Evolutionary conservation across 2,888 invertebrate genomes (phyloP).

Genomic region (Gonocerus acuteangulatus): DNA sequence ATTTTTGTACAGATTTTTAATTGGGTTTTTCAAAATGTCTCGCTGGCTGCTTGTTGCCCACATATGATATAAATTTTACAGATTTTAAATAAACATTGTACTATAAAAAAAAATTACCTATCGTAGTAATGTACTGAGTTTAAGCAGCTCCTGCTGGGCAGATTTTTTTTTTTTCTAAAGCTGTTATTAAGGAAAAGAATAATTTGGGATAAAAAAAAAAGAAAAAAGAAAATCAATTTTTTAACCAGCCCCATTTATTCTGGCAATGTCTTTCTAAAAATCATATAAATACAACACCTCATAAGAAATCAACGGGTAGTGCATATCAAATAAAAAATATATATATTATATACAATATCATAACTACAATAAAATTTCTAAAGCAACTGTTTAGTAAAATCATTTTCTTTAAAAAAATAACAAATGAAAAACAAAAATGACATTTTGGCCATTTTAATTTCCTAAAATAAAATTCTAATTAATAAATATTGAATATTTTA

Average conservation of each 20-base stretch:
- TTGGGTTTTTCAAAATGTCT: no score
- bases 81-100: no score
- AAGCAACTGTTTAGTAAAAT: conserved; percentile 21
- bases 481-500: conserved; percentile 28
- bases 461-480: conserved; percentile 14
- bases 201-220: no score
- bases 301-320: conserved; percentile 35
- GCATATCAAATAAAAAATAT: conserved; percentile 30
- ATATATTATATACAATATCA: conserved; percentile 26
- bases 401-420: conserved; percentile 9
- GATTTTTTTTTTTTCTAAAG: no score
- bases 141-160: no score
- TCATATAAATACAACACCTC: conserved; percentile 34
- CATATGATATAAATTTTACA: no score
- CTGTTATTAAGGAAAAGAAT: no score
- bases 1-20: no score
- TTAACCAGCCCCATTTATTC: conserved; percentile 34
- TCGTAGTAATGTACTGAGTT: no score
- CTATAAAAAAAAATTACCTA: no score
- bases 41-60: no score
- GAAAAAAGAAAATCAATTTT: no score
- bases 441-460: conserved; percentile 8
- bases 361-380: conserved; percentile 28
- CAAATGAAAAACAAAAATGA: conserved; percentile 11
- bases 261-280: conserved; percentile 33